These are phyloP conservation scores for Meiosimyza platycephala DNA, from an alignment of 2,888 invertebrate species.

Conservation along the genomic window DNA sequence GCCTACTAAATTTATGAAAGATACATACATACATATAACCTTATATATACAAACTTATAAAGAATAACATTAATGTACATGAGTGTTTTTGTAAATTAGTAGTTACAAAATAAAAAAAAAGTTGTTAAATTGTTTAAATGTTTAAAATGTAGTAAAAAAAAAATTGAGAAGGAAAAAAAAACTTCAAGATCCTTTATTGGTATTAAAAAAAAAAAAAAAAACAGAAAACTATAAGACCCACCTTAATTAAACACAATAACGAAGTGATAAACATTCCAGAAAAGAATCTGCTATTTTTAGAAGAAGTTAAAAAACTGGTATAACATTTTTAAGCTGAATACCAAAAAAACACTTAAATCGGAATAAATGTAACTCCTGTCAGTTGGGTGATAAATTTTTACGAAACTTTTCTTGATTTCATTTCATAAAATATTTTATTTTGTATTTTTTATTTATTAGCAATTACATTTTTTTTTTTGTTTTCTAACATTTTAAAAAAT, in stretches of 20 bases:
- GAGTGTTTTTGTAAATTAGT: conserved; percentile 25
- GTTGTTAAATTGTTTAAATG: conserved; percentile 29
- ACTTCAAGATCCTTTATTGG: neutral
- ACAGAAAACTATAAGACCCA: conserved; percentile 51
- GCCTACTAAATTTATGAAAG: conserved; percentile 21
- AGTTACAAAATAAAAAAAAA: conserved; percentile 14
- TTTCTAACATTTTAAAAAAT: too few relatives aligned
- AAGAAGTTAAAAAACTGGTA: neutral
- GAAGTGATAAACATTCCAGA: conserved; percentile 47
- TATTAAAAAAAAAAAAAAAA: neutral
- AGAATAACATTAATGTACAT: conserved; percentile 25
- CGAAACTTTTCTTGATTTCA: conserved; percentile 17
- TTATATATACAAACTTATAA: conserved; percentile 15
- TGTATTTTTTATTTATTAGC: too few relatives aligned
- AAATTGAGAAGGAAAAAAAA: conserved; percentile 17
- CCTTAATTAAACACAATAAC: conserved; percentile 52
- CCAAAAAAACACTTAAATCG: conserved; percentile 22
- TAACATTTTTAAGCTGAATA: conserved; percentile 25
- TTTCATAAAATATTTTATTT: neutral
- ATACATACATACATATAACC: conserved; percentile 35
- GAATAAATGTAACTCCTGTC: conserved; percentile 66
- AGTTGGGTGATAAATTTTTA: conserved; percentile 63
- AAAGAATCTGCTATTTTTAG: conserved; percentile 24
- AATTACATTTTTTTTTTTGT: too few relatives aligned
- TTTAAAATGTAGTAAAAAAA: neutral